Evolutionary conservation across 1,140 invertebrate genomes (phyloP), one percentile per base, ranked within the genome.

Genomic region (Sycophaga agraensis): DNA sequence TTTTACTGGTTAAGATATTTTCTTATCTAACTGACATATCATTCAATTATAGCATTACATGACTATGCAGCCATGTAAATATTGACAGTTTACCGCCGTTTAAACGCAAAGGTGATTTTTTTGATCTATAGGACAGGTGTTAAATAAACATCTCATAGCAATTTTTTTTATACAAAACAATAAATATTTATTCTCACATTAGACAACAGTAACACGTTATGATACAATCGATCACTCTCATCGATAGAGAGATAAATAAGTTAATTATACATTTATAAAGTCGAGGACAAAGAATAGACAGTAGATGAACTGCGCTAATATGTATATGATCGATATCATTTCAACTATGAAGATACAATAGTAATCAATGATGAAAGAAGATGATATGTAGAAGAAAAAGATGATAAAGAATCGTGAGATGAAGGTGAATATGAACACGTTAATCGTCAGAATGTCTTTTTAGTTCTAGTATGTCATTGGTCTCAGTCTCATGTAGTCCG

Each of bases 161-260:
- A 6, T 31, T n/a, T 26, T 40, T 45, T 61, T 61, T 55, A n/a
- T 61, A 63, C 8, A 63, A 63, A 63, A 63, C 48, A 63, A 63
- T 58, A 57, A 63, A 57, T 57, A 63, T 63, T 63, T 63, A 57
- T 63, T 57, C 37, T 57, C 21, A 37, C 39, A 57, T 63, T 57
- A 54, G 46, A 39, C 49, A 64, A 64, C 49, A 63, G 62, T 54
- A 59, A 64, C 40, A 59, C 55, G 42, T 57, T 59, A 64, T 59
- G 34, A 64, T 64, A 64, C 62, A 64, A 63, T 64, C 34, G 39
- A 19, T 59, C 46, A 17, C 50, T 59, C 56, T 48, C 40, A 14
- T 50, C 34, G 14, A 24, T 6, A 31, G 34, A 53, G 35, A 45
- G 12, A 51, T 51, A 51, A 63, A 63, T 58, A 58, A 57, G 22